Evolutionary conservation across 2,797 vertebrate genomes (phyloP).

Genomic region (Tadarida brasiliensis): DNA sequence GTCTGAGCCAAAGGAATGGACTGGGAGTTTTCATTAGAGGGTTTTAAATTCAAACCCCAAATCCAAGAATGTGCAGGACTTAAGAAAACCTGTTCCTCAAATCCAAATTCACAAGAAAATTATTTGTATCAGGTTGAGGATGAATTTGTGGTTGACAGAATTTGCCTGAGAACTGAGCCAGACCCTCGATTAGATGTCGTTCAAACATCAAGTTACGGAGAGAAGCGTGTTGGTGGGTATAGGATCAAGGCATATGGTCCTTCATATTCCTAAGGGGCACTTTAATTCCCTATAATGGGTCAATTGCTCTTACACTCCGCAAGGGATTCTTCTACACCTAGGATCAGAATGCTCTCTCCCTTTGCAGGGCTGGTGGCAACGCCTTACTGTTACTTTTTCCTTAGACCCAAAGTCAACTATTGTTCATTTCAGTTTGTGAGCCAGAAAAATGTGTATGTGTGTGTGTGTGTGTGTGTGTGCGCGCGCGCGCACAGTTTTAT

Average conservation of each 20-base stretch:
- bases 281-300: neutral
- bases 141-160: neutral
- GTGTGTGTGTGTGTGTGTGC: neutral
- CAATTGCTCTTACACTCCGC: neutral
- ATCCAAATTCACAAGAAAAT: neutral
- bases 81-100: neutral
- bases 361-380: neutral
- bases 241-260: neutral
- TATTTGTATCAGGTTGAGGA: neutral
- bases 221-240: neutral
- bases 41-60: neutral
- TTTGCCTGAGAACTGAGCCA: neutral
- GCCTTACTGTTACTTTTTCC: neutral
- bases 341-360: neutral
- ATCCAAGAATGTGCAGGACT: neutral
- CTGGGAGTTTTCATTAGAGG: neutral
- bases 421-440: neutral
- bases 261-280: neutral
- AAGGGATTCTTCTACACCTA: neutral
- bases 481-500: neutral
- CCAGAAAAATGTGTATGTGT: neutral
- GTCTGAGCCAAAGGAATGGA: neutral
- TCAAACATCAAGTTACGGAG: neutral
- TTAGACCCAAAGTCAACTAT: neutral
- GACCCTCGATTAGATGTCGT: neutral